A percentile compares a stretch with the other conserved stretches of the same genome.
These are phyloP conservation scores for Condylostylus longicornis DNA, from an alignment of 1,140 invertebrate species.

Conservation along the genomic window DNA sequence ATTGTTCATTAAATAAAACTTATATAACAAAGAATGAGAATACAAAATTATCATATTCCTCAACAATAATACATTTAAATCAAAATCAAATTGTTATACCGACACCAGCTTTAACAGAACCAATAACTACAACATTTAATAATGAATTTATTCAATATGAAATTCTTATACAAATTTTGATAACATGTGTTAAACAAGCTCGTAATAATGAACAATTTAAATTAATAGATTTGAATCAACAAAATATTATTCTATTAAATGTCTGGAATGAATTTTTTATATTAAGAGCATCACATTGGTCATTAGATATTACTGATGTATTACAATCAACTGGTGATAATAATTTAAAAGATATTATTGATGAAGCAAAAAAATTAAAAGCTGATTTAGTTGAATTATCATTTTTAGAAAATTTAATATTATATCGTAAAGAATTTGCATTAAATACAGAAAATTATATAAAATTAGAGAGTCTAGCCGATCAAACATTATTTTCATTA, in stretches of 20 bases:
- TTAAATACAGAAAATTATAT: constrained; percentile 15
- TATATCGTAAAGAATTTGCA: constrained; percentile 36
- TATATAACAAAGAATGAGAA: no score
- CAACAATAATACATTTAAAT: no score
- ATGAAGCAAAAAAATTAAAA: constrained; percentile 32
- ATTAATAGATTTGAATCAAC: constrained; percentile 32
- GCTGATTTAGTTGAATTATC: constrained; percentile 42
- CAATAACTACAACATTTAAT: constrained; percentile 17
- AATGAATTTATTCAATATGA: constrained; percentile 31
- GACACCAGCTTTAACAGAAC: constrained; percentile 10
- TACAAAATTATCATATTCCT: no score
- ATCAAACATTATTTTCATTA: constrained; percentile 21
- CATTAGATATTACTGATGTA: constrained; percentile 34
- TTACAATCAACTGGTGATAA: constrained; percentile 22
- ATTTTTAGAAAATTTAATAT: constrained; percentile 44
- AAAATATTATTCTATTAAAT: constrained; percentile 37
- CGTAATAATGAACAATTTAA: constrained; percentile 38
- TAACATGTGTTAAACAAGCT: constrained; percentile 37
- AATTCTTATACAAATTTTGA: constrained; percentile 39
- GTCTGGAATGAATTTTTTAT: constrained; percentile 45
- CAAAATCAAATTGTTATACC: no score
- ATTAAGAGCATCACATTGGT: constrained; percentile 43
- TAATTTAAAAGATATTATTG: constrained; percentile 19
- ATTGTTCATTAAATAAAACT: no score
- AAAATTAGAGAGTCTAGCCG: constrained; percentile 18